Conservation (phyloP, 2,113 vertebrate species). For the Oreocharis arfaki region DNA sequence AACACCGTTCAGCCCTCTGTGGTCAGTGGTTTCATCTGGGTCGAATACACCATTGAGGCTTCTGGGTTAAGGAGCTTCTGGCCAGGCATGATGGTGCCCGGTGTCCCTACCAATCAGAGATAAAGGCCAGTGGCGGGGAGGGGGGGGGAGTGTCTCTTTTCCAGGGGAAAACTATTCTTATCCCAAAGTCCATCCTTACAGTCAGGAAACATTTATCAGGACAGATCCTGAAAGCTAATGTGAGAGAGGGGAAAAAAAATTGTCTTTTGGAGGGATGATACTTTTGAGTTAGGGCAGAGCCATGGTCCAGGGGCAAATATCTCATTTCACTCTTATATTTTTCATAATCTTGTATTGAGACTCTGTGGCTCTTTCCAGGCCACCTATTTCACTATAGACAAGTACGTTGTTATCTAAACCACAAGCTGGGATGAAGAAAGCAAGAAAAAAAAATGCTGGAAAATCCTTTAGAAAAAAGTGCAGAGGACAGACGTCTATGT, state of each 20-base stretch:
- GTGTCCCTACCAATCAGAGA: neutral
- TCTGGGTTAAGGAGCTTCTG: neutral
- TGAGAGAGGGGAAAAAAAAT: neutral
- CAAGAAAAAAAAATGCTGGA: neutral
- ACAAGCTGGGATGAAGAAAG: neutral
- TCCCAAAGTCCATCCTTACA: neutral
- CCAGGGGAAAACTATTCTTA: neutral
- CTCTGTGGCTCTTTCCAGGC: neutral
- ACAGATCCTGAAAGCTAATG: neutral
- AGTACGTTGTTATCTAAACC: neutral
- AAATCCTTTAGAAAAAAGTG: neutral
- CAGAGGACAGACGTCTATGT: rapidly evolving
- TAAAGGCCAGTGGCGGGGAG: neutral
- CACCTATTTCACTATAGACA: neutral
- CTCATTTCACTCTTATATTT: neutral
- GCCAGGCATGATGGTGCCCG: neutral
- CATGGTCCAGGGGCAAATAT: neutral
- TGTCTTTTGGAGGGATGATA: neutral
- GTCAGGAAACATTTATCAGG: neutral
- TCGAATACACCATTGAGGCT: neutral
- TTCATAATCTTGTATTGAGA: neutral
- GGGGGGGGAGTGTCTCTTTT: neutral
- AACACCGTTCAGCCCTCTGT: neutral
- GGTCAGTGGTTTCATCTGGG: neutral
- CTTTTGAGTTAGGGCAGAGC: neutral